A percentile compares a stretch with the other conserved stretches of the same genome.
These are phyloP conservation scores for Epizoanthus illoricatus DNA, from an alignment of 92 coral and sea anemone species.

Conservation along the genomic window DNA sequence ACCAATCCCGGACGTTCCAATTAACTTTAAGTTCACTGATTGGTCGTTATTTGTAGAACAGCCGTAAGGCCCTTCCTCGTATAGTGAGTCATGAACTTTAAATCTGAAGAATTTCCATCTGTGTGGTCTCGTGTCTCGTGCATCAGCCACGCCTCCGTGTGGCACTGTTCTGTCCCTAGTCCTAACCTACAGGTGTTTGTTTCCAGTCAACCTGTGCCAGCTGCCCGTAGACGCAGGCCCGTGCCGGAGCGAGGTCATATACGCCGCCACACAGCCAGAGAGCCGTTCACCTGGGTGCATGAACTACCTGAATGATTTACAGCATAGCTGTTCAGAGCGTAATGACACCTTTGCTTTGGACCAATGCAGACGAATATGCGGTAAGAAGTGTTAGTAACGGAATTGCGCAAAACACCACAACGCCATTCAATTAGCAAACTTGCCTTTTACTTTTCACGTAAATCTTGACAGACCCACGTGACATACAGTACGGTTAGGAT, in stretches of 20 bases:
- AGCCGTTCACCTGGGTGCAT: slow-evolving; percentile 30
- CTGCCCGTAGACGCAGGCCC: slow-evolving; percentile 32
- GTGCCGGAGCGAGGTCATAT: slow-evolving; percentile 22
- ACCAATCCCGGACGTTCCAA: too few species aligned
- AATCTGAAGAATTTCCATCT: too few species aligned
- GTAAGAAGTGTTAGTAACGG: not conserved
- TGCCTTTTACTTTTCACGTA: not conserved
- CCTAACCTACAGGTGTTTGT: not conserved
- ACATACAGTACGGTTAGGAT: too few species aligned
- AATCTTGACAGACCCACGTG: too few species aligned
- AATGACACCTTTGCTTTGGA: slow-evolving; percentile 26
- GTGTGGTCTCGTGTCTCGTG: too few species aligned
- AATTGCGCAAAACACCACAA: not conserved
- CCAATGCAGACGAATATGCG: slow-evolving; percentile 25
- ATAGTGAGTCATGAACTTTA: too few species aligned
- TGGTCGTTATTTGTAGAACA: too few species aligned
- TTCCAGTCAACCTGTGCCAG: slow-evolving; percentile 27
- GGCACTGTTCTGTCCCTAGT: not conserved
- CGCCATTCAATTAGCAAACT: not conserved
- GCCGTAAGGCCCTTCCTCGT: too few species aligned
- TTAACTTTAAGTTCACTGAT: too few species aligned
- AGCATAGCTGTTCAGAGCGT: slow-evolving; percentile 13
- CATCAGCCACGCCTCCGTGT: too few species aligned
- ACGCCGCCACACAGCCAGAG: slow-evolving; percentile 1
- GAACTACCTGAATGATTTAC: slow-evolving; percentile 12